Evolutionary conservation across 2,888 invertebrate genomes (phyloP).

Genomic region (Euphydryas editha): DNA sequence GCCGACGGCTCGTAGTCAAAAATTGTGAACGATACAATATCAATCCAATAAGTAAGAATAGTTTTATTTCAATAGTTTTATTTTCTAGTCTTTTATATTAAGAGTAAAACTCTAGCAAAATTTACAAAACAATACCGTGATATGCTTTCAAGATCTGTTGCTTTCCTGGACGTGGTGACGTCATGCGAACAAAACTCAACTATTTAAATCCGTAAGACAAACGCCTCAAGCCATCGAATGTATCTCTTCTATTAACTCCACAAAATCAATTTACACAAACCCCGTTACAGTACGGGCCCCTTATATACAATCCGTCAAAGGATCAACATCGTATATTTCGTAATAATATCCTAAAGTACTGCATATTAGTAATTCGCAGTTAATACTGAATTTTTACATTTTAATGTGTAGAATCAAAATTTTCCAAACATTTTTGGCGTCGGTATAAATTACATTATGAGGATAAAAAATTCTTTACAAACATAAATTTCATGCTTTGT

Average conservation of each 20-base stretch:
- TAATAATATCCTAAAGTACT: slow-evolving; percentile 53
- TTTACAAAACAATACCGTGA: slow-evolving; percentile 70
- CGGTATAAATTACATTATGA: background rate
- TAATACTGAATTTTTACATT: slow-evolving; percentile 67
- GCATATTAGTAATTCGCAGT: slow-evolving; percentile 58
- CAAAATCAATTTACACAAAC: slow-evolving; percentile 40
- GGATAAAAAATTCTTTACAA: background rate
- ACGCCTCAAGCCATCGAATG: slow-evolving; percentile 66
- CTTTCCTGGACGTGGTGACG: slow-evolving; percentile 44
- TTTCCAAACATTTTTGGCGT: slow-evolving; percentile 4
- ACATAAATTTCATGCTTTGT: background rate
- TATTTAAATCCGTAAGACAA: slow-evolving; percentile 65
- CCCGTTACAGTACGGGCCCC: slow-evolving; percentile 29
- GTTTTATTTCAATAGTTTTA: slow-evolving; percentile 5
- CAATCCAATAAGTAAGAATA: background rate
- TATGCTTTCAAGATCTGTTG: slow-evolving; percentile 62
- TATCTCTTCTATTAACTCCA: slow-evolving; percentile 57
- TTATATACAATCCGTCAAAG: slow-evolving; percentile 36
- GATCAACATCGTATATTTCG: slow-evolving; percentile 38
- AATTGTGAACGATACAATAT: slow-evolving; percentile 19
- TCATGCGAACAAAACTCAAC: slow-evolving; percentile 54
- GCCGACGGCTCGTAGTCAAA: background rate
- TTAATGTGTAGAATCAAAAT: slow-evolving; percentile 5
- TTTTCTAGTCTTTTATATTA: slow-evolving; percentile 16
- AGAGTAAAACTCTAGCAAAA: slow-evolving; percentile 59